phyloP scores from a whole-genome alignment of 2,888 invertebrate genomes.

The Tipula confusa region DNA sequence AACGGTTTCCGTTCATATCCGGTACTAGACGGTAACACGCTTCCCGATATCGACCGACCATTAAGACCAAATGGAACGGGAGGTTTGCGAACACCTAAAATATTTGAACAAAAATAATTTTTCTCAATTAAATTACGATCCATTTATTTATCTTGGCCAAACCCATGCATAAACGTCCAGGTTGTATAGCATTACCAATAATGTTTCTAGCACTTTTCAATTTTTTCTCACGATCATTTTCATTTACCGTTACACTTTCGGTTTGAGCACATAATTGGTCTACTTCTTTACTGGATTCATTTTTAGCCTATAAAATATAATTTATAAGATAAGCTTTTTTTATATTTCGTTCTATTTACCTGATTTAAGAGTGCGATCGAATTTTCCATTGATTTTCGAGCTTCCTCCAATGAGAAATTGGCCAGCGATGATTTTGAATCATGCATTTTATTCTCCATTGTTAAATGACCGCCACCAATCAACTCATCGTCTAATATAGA shows the following conservation, averaged over 20 bases:
- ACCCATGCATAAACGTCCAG: constrained; percentile 41
- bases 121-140: neutral
- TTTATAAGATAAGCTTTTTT: constrained; percentile 40
- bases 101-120: constrained; percentile 31
- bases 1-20: constrained; percentile 33
- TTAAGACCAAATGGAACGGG: constrained; percentile 60
- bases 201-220: constrained; percentile 67
- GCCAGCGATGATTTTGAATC: constrained; percentile 54
- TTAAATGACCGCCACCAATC: constrained; percentile 37
- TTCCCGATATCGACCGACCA: constrained; percentile 58
- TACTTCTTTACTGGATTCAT: constrained; percentile 48
- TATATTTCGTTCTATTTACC: constrained; percentile 40
- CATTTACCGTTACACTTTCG: constrained; percentile 46
- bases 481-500: constrained; percentile 29
- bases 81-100: constrained; percentile 56
- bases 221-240: constrained; percentile 53
- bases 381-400: constrained; percentile 56
- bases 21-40: constrained; percentile 43
- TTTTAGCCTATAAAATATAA: constrained; percentile 42
- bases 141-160: neutral
- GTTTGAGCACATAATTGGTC: constrained; percentile 49
- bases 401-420: constrained; percentile 56
- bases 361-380: constrained; percentile 60
- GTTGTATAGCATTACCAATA: constrained; percentile 64
- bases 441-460: constrained; percentile 47